Evolutionary conservation across 2,113 vertebrate genomes (phyloP).

Genomic region (Ursus arctos): DNA sequence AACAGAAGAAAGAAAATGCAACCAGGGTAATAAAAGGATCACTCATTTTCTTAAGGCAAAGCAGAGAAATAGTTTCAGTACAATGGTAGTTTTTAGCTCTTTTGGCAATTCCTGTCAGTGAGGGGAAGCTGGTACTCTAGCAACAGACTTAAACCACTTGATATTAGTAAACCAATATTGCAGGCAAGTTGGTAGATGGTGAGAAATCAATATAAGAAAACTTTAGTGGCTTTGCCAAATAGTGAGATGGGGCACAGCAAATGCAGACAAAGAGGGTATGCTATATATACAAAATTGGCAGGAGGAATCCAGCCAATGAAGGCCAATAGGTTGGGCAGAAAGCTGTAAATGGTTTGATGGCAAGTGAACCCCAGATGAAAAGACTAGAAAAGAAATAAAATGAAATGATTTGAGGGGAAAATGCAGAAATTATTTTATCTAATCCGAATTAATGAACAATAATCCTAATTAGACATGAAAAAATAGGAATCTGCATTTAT

Average conservation of each 20-base stretch:
- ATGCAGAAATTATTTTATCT: fast-evolving
- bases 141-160: background rate
- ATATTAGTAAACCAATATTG: background rate
- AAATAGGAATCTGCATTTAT: background rate
- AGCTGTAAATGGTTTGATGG: slow-evolving; percentile 23
- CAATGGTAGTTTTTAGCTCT: background rate
- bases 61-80: background rate
- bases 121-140: background rate
- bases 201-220: background rate
- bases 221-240: background rate
- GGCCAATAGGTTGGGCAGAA: slow-evolving; percentile 16
- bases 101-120: background rate
- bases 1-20: background rate
- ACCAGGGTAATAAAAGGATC: background rate
- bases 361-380: background rate
- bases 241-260: background rate
- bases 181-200: background rate
- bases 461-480: background rate
- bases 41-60: background rate
- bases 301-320: slow-evolving; percentile 30
- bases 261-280: background rate
- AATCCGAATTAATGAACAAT: background rate
- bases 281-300: background rate
- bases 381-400: slow-evolving; percentile 34
- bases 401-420: background rate